Conservation (phyloP, 92 coral and sea anemone genomes). For the Parazoanthus atlanticus region DNA sequence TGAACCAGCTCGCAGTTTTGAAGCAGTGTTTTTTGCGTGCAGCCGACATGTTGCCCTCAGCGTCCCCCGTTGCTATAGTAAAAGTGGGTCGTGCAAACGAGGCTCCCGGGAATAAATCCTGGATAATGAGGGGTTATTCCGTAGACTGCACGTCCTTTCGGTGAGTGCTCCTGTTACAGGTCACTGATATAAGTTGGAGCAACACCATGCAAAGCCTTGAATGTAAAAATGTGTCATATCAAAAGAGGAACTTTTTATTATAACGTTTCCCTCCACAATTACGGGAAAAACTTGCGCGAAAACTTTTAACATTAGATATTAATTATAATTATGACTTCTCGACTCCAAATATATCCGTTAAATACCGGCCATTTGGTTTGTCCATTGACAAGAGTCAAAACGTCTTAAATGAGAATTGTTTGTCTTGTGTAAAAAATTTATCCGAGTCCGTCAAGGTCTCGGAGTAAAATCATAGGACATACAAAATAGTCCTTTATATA, state of each 20-base stretch:
- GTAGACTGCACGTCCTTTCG: not conserved
- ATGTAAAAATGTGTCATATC: not conserved
- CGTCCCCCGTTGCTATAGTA: too few species aligned
- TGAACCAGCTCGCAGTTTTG: too few species aligned
- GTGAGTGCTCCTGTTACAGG: not conserved
- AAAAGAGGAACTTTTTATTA: slow-evolving; percentile 8
- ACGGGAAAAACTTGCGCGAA: not conserved
- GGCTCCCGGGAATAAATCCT: too few species aligned
- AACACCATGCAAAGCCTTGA: not conserved
- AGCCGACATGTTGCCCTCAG: too few species aligned
- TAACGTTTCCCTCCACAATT: not conserved
- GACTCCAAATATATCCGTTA: not conserved
- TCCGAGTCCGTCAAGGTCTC: slow-evolving; percentile 7
- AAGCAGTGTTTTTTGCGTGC: too few species aligned
- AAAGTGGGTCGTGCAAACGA: too few species aligned
- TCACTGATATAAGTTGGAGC: slow-evolving; percentile 1
- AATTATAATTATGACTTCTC: not conserved
- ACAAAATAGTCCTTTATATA: not conserved
- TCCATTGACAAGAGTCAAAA: not conserved
- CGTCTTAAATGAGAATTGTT: not conserved
- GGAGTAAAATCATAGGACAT: slow-evolving; percentile 12
- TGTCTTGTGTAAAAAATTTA: slow-evolving; percentile 13
- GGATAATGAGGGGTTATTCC: too few species aligned
- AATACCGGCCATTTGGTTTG: not conserved
- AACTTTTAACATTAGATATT: not conserved